These are phyloP conservation scores for Drosophila mojavensis DNA, from an alignment of 1,140 invertebrate genomes.

Conservation along the genomic window DNA sequence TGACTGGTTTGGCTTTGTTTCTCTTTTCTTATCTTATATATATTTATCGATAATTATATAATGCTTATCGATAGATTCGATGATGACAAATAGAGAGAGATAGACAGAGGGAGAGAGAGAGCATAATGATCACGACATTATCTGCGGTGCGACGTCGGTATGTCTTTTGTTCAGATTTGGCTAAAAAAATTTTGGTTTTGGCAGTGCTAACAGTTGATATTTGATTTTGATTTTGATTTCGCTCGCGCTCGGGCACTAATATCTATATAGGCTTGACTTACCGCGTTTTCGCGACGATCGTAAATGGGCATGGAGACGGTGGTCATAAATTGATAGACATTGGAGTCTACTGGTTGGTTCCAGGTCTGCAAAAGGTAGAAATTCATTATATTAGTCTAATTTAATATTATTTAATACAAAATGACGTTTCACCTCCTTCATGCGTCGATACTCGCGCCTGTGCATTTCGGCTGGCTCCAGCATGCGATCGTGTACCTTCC, in stretches of 20 bases:
- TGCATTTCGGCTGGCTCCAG: constrained; percentile 62
- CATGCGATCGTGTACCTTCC: constrained; percentile 66
- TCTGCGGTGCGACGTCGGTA: constrained; percentile 32
- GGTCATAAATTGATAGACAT: constrained; percentile 92
- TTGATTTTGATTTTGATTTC: constrained; percentile 27
- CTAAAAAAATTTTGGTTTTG: constrained; percentile 47
- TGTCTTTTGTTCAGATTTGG: constrained; percentile 49
- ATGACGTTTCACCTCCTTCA: constrained; percentile 57
- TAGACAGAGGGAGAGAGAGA: not conserved
- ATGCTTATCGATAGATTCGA: constrained; percentile 24
- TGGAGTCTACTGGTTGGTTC: constrained; percentile 86
- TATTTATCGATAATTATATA: constrained; percentile 35
- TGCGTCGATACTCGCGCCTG: constrained; percentile 62
- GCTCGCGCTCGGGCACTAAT: constrained; percentile 17
- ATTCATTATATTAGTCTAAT: not conserved
- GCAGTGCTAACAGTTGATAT: constrained; percentile 63
- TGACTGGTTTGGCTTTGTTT: constrained; percentile 16
- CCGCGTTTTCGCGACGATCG: constrained; percentile 91
- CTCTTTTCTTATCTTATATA: constrained; percentile 45
- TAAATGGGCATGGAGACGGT: constrained; percentile 96
- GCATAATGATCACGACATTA: constrained; percentile 32
- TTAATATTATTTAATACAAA: not conserved
- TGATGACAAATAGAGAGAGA: constrained; percentile 14
- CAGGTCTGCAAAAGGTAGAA: constrained; percentile 85
- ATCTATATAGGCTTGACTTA: constrained; percentile 84